Percentiles rank a stretch among this genome's conserved stretches.
Conservation (phyloP, 1,140 invertebrate species). For the Heliconius melpomene region DNA sequence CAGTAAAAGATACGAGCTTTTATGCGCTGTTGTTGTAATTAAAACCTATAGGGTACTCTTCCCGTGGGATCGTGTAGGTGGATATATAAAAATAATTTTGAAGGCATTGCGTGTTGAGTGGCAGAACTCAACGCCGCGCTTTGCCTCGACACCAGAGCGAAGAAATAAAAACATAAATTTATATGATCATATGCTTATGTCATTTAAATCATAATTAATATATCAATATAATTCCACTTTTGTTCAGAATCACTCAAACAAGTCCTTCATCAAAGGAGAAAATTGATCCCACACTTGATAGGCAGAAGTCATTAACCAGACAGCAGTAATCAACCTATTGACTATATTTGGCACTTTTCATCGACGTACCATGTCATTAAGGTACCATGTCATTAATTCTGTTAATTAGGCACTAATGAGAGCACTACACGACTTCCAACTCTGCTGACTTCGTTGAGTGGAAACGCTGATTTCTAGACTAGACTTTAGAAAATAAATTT, state of each 20-base stretch:
- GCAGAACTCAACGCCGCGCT: too few relatives aligned
- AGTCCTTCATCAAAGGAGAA: neutral
- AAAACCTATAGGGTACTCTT: too few relatives aligned
- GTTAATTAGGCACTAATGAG: conserved; percentile 12
- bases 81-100: too few relatives aligned
- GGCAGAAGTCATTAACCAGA: neutral
- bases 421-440: conserved; percentile 4
- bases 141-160: too few relatives aligned
- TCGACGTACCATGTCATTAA: conserved; percentile 3
- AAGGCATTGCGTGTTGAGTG: too few relatives aligned
- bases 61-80: too few relatives aligned
- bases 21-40: too few relatives aligned
- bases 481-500: neutral
- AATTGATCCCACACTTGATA: neutral
- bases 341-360: neutral
- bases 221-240: neutral
- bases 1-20: too few relatives aligned
- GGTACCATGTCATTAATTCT: conserved; percentile 12
- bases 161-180: too few relatives aligned
- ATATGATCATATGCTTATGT: too few relatives aligned
- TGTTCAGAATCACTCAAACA: neutral
- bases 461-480: neutral
- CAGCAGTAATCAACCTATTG: neutral
- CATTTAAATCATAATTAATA: too few relatives aligned
- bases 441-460: neutral